These are phyloP conservation scores for Drosophila gaucha DNA, from an alignment of 2,888 invertebrate genomes.

Conservation along the genomic window DNA sequence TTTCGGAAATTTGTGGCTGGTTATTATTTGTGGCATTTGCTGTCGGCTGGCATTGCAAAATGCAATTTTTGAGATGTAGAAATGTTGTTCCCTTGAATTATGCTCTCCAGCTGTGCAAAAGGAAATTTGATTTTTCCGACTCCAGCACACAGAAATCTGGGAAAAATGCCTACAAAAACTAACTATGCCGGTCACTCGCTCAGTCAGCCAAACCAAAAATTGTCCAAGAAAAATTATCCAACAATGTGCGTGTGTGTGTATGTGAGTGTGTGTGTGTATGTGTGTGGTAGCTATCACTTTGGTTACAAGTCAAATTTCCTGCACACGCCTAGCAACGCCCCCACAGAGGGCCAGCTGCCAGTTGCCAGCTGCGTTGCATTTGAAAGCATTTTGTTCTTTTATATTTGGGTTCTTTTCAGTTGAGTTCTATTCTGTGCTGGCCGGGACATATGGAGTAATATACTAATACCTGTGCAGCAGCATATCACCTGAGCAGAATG, in stretches of 20 bases:
- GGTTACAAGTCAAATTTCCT: slow-evolving; percentile 75
- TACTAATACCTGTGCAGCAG: slow-evolving; percentile 45
- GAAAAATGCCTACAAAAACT: slow-evolving; percentile 54
- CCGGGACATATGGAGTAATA: slow-evolving; percentile 22
- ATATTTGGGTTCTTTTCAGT: slow-evolving; percentile 10
- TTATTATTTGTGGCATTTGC: slow-evolving; percentile 4
- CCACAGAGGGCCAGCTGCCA: slow-evolving; percentile 12
- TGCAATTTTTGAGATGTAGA: slow-evolving; percentile 8
- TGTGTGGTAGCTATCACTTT: slow-evolving; percentile 47
- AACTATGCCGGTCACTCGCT: slow-evolving; percentile 30
- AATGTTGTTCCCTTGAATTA: slow-evolving; percentile 19
- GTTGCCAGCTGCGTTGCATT: slow-evolving; percentile 26
- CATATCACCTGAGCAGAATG: slow-evolving; percentile 29
- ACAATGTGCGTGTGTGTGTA: not conserved
- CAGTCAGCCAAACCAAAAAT: slow-evolving; percentile 24
- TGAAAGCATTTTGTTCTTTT: slow-evolving; percentile 44
- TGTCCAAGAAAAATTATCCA: slow-evolving; percentile 8
- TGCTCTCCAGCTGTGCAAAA: slow-evolving; percentile 19
- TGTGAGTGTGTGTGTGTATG: slow-evolving; percentile 14
- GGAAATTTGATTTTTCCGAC: slow-evolving; percentile 64
- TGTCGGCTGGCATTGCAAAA: slow-evolving; percentile 19
- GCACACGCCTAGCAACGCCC: slow-evolving; percentile 37
- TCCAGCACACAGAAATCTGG: slow-evolving; percentile 32
- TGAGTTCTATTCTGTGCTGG: slow-evolving; percentile 3
- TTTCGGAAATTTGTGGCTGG: not conserved